These are phyloP conservation scores for Orthonyx spaldingii DNA, from an alignment of 2,113 vertebrate genomes.

Conservation along the genomic window DNA sequence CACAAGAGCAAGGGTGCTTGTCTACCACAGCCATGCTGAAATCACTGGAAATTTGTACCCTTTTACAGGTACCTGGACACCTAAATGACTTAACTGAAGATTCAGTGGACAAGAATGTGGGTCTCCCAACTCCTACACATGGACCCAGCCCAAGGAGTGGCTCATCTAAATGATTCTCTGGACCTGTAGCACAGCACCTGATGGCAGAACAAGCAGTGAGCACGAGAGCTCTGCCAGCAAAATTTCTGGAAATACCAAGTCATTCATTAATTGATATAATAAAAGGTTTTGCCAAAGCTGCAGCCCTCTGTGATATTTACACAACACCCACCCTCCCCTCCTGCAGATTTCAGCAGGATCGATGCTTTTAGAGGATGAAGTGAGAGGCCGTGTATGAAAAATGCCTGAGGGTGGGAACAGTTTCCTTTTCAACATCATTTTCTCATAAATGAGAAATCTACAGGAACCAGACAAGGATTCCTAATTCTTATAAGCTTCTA, in stretches of 20 bases:
- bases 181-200: not conserved
- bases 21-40: not conserved
- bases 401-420: not conserved
- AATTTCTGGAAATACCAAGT: not conserved
- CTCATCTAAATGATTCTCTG: not conserved
- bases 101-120: not conserved
- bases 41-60: not conserved
- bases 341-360: not conserved
- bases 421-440: constrained; percentile 21
- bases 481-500: not conserved
- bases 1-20: not conserved
- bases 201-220: not conserved
- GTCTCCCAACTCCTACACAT: not conserved
- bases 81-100: not conserved
- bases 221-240: not conserved
- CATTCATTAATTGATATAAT: not conserved
- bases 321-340: not conserved
- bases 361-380: not conserved
- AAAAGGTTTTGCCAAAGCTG: not conserved
- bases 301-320: not conserved
- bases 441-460: not conserved
- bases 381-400: not conserved
- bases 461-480: not conserved
- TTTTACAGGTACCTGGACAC: not conserved
- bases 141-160: not conserved